Base-by-base conservation (phyloP, 2,113 vertebrate species). In the Monarcha castaneiventris region DNA sequence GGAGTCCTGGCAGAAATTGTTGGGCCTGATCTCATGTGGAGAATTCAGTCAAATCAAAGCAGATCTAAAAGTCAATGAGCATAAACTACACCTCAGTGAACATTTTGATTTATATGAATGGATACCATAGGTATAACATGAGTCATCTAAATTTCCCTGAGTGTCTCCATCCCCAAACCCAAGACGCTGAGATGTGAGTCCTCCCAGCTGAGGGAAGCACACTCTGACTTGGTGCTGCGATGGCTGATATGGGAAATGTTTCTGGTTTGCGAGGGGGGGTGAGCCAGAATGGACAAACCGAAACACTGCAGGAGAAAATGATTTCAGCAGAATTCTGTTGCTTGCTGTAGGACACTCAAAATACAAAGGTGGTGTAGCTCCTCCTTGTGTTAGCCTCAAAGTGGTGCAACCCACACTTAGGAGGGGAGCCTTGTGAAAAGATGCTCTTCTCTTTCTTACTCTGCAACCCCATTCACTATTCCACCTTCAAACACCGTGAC, bases 361-460 rank as follows among this genome's bases (percentile, higher is more conserved):
- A 75, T 88, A 30, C 8, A 14, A 13, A 74, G n/a, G 85, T 92
- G 18, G 68, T 66, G 77, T 72, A 84, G 93, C 94, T 96, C 96
- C 94, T 94, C 94, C 92, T 90, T 90, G 94, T 92, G 90, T 88
- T 69, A 75, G 62, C 66, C 48, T 91, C 69, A 41, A 49, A 87
- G 66, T 7, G 15, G 43, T 93, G 89, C 91, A 71, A 12, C 62
- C 78, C 66, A 51, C 8, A 2, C 33, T 49, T 20, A 11, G 33
- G 85, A 84, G 56, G 55, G 26, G 11, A 54, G 19, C 72, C 58
- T 59, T 62, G 37, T 5, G 30, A 10, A 51, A 51, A 59, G 21
- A 4, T 39, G 8, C 18, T 69, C 82, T 23, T 9, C 29, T 89
- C 27, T 68, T 37, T 89, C 78, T 55, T 58, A 2, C 17, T 87